These are phyloP conservation scores for Odontophorus gujanensis DNA, from an alignment of 2,113 vertebrate genomes.

Conservation along the genomic window DNA sequence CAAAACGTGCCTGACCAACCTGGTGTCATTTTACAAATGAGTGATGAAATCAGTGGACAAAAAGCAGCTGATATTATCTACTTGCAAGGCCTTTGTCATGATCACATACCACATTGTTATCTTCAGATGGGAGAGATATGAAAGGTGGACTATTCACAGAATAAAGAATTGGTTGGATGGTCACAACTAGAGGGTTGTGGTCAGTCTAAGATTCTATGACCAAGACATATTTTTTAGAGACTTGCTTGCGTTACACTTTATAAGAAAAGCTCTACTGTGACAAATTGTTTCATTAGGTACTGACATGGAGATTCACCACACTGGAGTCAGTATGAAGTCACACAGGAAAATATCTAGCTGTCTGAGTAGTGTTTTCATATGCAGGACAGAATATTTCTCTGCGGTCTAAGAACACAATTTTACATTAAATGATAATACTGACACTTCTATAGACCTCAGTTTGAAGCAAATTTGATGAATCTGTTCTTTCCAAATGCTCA, in stretches of 20 bases:
- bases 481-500: not conserved
- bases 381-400: fast-evolving
- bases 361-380: not conserved
- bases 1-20: too few species aligned
- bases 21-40: too few species aligned
- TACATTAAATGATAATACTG: not conserved
- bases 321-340: not conserved
- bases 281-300: not conserved
- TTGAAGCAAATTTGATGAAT: not conserved
- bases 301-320: not conserved
- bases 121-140: too few species aligned
- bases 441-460: not conserved
- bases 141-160: too few species aligned
- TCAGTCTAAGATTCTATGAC: too few species aligned
- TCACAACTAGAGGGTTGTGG: too few species aligned
- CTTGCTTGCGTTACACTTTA: not conserved
- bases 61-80: too few species aligned
- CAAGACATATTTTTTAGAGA: not conserved
- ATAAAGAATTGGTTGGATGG: too few species aligned
- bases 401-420: not conserved
- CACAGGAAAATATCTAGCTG: not conserved
- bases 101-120: too few species aligned
- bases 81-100: too few species aligned
- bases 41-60: too few species aligned
- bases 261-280: not conserved